phyloP scores from a whole-genome alignment of 1,140 invertebrate species.

The Pectinophora gossypiella region DNA sequence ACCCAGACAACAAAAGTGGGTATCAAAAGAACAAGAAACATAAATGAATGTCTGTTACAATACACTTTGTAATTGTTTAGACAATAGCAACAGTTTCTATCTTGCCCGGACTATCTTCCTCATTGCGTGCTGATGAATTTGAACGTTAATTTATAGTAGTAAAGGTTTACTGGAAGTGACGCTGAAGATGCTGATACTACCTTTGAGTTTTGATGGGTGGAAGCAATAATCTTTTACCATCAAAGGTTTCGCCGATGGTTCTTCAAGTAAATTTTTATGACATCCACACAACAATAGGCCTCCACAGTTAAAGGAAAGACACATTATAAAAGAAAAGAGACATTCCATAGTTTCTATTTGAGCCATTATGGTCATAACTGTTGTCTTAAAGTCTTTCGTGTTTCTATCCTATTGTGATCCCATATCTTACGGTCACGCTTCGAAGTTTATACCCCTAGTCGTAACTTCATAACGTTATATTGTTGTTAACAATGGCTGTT shows the following conservation, averaged over 20 bases:
- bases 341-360: constrained; percentile 43
- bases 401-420: constrained; percentile 29
- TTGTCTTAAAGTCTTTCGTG: constrained; percentile 51
- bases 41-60: constrained; percentile 66
- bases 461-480: constrained; percentile 44
- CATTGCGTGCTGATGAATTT: not conserved
- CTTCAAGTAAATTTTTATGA: constrained; percentile 67
- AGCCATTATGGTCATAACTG: constrained; percentile 43
- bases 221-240: constrained; percentile 45
- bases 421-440: constrained; percentile 38
- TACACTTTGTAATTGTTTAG: constrained; percentile 68
- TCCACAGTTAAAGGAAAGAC: constrained; percentile 10
- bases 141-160: not conserved
- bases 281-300: constrained; percentile 45
- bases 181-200: constrained; percentile 9
- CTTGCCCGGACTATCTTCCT: not conserved
- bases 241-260: constrained; percentile 60
- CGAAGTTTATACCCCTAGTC: constrained; percentile 13
- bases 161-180: too few relatives aligned
- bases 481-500: constrained; percentile 41
- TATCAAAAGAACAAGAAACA: constrained; percentile 66
- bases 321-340: constrained; percentile 51
- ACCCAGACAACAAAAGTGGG: constrained; percentile 57
- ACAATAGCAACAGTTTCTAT: constrained; percentile 36
- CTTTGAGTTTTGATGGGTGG: constrained; percentile 3